These are phyloP conservation scores for Scaptomyza parva DNA, from an alignment of 2,888 invertebrate genomes.

Conservation along the genomic window DNA sequence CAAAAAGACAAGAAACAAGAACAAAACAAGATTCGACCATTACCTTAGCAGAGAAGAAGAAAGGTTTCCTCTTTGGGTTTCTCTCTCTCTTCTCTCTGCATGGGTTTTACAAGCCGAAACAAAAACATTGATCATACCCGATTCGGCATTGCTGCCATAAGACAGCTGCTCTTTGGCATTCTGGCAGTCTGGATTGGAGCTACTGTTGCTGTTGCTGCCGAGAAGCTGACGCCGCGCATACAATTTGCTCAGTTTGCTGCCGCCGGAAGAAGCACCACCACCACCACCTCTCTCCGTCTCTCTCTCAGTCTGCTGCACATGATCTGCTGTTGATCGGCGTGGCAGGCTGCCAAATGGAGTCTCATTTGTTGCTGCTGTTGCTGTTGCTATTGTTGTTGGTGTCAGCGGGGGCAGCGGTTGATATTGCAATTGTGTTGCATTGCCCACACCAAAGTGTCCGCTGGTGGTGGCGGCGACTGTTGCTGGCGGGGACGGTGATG, in stretches of 20 bases:
- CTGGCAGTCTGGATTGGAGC: conserved; percentile 59
- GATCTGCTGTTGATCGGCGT: conserved; percentile 29
- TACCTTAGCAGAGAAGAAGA: no score
- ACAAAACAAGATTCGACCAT: not conserved
- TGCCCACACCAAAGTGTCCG: conserved; percentile 68
- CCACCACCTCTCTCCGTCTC: conserved; percentile 17
- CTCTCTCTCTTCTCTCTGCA: no score
- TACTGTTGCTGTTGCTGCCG: conserved; percentile 27
- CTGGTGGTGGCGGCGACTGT: conserved; percentile 33
- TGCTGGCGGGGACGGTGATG: not conserved
- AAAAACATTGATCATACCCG: conserved; percentile 45
- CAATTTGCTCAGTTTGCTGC: conserved; percentile 69
- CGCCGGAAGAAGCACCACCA: conserved; percentile 17
- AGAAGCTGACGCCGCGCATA: conserved; percentile 66
- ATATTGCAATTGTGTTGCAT: conserved; percentile 73
- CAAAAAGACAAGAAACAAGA: not conserved
- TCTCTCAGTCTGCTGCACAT: conserved; percentile 26
- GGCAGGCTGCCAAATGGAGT: conserved; percentile 25
- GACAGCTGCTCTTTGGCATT: conserved; percentile 39
- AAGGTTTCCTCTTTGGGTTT: no score
- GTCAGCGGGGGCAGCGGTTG: conserved; percentile 77
- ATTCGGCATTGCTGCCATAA: conserved; percentile 43
- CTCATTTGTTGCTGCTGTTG: conserved; percentile 16
- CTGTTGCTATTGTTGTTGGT: conserved; percentile 15
- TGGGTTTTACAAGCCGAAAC: no score